Conservation (phyloP, 2,113 vertebrate genomes). For the Cyprinodon tularosa region DNA sequence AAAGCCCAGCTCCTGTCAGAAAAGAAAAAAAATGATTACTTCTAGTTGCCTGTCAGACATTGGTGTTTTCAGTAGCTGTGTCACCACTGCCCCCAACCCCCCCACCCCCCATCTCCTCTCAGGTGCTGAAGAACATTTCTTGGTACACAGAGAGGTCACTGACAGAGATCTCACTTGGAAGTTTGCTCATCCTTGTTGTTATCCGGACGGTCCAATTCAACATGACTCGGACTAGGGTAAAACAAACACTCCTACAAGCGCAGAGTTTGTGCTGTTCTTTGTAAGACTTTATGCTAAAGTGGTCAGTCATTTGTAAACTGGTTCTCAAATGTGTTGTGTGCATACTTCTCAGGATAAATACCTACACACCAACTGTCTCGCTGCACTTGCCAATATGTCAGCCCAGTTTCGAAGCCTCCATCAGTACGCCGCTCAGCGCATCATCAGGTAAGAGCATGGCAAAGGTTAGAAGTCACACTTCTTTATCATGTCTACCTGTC, state of each 20-base stretch:
- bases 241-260: constrained; percentile 20
- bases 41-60: not conserved
- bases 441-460: constrained; percentile 90
- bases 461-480: not conserved
- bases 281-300: not conserved
- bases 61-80: not conserved
- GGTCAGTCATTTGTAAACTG: not conserved
- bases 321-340: constrained; percentile 3
- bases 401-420: constrained; percentile 96
- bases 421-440: constrained; percentile 97
- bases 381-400: constrained; percentile 97
- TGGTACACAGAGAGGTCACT: constrained; percentile 97
- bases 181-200: constrained; percentile 95
- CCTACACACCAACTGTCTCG: constrained; percentile 97
- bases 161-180: constrained; percentile 97
- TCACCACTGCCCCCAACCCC: not conserved
- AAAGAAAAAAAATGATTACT: not conserved
- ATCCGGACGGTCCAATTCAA: constrained; percentile 99
- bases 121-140: constrained; percentile 93
- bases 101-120: not conserved
- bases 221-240: constrained; percentile 98
- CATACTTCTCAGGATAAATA: constrained; percentile 91
- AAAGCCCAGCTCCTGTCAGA: not conserved
- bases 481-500: too few relatives aligned
- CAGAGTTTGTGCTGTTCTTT: not conserved